These are phyloP conservation scores for Contarinia nasturtii DNA, from an alignment of 1,140 invertebrate genomes.

Conservation along the genomic window DNA sequence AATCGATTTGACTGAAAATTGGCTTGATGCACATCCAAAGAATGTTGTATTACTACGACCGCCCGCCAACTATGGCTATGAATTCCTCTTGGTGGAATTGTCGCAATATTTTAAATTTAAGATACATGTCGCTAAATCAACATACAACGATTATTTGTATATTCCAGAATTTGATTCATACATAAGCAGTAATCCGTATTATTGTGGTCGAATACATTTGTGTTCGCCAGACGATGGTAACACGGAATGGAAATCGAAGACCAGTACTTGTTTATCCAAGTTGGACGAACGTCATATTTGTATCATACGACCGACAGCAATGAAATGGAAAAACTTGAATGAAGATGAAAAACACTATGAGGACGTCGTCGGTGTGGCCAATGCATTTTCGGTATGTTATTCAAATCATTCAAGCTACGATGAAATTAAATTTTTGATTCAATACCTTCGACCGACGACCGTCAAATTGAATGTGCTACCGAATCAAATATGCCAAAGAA, in stretches of 20 bases:
- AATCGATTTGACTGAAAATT: constrained; percentile 27
- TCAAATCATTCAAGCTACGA: constrained; percentile 39
- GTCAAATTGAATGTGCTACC: constrained; percentile 29
- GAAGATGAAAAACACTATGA: constrained; percentile 15
- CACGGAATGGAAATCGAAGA: constrained; percentile 9
- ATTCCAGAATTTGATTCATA: constrained; percentile 20
- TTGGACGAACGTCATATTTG: constrained; percentile 1
- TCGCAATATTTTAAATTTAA: constrained; percentile 26
- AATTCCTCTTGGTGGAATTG: constrained; percentile 36
- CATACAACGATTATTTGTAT: constrained; percentile 20
- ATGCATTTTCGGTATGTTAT: constrained; percentile 32
- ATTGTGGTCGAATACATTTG: constrained; percentile 15
- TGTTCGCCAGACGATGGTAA: constrained; percentile 5
- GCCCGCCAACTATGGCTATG: constrained; percentile 34
- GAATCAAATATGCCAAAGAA: constrained; percentile 3
- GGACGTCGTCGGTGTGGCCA: constrained; percentile 10
- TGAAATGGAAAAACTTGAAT: constrained; percentile 26
- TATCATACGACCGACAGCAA: constrained; percentile 27
- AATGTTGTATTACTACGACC: constrained; percentile 31
- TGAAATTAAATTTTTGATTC: constrained; percentile 31
- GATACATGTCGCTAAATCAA: constrained; percentile 28
- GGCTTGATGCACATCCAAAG: constrained; percentile 26
- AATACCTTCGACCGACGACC: constrained; percentile 29
- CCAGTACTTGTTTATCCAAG: constrained; percentile 14
- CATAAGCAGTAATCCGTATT: constrained; percentile 13